These are phyloP conservation scores for Nyctereutes procyonoides DNA, from an alignment of 2,113 vertebrate genomes.

Conservation along the genomic window DNA sequence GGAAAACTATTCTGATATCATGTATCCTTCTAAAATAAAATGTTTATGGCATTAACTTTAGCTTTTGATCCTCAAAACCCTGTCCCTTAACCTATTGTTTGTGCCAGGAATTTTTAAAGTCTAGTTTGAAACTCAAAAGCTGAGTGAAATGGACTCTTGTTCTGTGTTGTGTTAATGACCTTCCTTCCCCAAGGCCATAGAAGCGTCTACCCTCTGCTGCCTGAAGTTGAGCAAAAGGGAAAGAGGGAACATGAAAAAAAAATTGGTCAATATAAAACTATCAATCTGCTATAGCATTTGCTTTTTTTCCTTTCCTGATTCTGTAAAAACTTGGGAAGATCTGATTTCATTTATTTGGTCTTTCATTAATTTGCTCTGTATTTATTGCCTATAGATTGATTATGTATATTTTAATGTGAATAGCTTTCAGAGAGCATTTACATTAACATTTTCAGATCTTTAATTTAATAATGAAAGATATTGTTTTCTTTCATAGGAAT, in stretches of 20 bases:
- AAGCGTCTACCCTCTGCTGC: background rate
- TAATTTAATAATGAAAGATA: background rate
- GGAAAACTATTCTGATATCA: background rate
- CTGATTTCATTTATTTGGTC: conserved; percentile 22
- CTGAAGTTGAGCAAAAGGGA: background rate
- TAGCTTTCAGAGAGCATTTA: background rate
- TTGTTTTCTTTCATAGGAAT: background rate
- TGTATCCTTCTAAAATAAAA: background rate
- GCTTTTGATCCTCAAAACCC: background rate
- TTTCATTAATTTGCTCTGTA: background rate
- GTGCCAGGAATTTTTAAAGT: background rate
- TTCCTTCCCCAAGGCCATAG: background rate
- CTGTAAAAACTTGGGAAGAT: background rate
- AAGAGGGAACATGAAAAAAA: background rate
- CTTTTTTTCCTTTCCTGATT: background rate
- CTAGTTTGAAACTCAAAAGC: conserved; percentile 24
- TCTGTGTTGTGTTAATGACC: background rate
- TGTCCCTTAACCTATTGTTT: background rate
- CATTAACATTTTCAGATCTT: background rate
- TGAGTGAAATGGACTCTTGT: background rate
- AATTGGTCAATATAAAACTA: background rate
- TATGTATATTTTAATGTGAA: background rate
- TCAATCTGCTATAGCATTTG: background rate
- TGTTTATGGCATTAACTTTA: conserved; percentile 21
- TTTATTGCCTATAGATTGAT: conserved; percentile 1